phyloP scores from a whole-genome alignment of 2,888 invertebrate species.

The Cheilosia vernalis region DNA sequence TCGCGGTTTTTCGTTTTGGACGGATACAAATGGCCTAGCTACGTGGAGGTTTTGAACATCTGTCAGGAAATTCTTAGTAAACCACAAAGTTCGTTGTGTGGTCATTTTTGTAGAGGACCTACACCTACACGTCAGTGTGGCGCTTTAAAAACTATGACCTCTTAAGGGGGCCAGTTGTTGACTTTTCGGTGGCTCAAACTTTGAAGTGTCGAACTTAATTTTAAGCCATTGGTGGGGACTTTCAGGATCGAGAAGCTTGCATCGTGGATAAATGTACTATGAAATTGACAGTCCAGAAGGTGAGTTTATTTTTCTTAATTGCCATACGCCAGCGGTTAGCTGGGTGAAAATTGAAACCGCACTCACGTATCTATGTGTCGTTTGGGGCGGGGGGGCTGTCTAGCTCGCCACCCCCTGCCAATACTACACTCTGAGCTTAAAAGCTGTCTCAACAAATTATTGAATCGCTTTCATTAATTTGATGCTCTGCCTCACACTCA shows the following conservation, averaged over 20 bases:
- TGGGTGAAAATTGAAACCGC: not conserved
- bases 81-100: slow-evolving; percentile 12
- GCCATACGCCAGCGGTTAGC: slow-evolving; percentile 46
- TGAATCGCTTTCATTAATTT: slow-evolving; percentile 76
- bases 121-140: not conserved
- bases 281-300: slow-evolving; percentile 83
- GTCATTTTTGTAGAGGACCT: slow-evolving; percentile 9
- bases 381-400: not conserved
- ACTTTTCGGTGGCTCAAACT: not conserved
- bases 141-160: not conserved
- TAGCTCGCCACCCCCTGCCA: not conserved
- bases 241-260: slow-evolving; percentile 51
- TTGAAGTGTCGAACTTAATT: slow-evolving; percentile 19
- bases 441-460: slow-evolving; percentile 76
- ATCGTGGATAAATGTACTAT: slow-evolving; percentile 82
- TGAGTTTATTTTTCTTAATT: slow-evolving; percentile 76
- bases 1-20: slow-evolving; percentile 41
- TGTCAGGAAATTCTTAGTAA: slow-evolving; percentile 43
- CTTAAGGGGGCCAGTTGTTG: slow-evolving; percentile 17
- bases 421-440: slow-evolving; percentile 50
- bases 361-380: slow-evolving; percentile 3
- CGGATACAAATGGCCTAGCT: slow-evolving; percentile 40
- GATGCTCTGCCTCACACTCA: slow-evolving; percentile 49
- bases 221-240: slow-evolving; percentile 21
- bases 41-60: slow-evolving; percentile 37